Base-by-base conservation (phyloP, 1,140 invertebrate species). In the Temnothorax curvispinosus region DNA sequence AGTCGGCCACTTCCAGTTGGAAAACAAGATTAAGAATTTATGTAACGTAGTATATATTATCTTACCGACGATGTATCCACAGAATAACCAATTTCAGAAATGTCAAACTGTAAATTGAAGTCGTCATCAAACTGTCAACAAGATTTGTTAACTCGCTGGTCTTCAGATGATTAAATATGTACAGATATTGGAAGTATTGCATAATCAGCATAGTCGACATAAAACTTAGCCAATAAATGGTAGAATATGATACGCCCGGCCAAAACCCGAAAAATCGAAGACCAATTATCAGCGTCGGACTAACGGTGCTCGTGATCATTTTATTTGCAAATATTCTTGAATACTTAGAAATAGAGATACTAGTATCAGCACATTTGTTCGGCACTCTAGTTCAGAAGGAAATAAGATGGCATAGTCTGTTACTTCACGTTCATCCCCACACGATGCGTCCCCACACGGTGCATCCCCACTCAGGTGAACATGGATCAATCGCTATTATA, bases 111-210 rank as follows among this genome's bases (percentile, higher is more conserved):
- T 69, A 67, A 7, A 44, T 8, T 27, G 80, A 2, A 27, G 60
- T n/a, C 13, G 35, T 9, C 15, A n/a, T 13, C 8, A 86, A 13
- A 13, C 62, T 5, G 11, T 81, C 84, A 64, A 81, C 44, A 5
- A 86, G 62, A 58, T 86, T 56, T 13, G 38, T 35, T 0, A 86
- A 2, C 2, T 84, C 69, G 6, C 15, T 50, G 1, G 47, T 18
- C 1, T 67, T 35, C 0, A 69, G 38, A 3, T 86, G 75, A 8
- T 2, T 1, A 13, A 86, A 18, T 21, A 86, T 3, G 7, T 86
- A 81, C 21, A 44, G 18, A 81, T 86, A 86, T 21, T 86, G 76
- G 35, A 81, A 86, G 6, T 58, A 80, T 3, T 58, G 76, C 9
- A 69, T 2, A 5, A 69, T 56, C 13, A 78, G 2, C 11, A 69